Conservation (phyloP, 2,797 vertebrate species). For the Columba guinea region DNA sequence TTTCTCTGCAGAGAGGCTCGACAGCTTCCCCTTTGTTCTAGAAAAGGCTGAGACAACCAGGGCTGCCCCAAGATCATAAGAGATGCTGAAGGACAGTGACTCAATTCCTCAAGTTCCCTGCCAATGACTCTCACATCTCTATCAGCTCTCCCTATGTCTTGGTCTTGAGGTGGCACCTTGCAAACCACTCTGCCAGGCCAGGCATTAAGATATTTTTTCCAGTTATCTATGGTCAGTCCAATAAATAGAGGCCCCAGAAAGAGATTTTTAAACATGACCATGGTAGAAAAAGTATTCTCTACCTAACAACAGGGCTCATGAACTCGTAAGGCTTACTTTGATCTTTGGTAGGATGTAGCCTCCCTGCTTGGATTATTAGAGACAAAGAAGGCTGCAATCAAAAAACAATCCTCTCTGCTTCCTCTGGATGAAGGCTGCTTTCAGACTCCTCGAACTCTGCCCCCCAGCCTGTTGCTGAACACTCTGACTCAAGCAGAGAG, state of each 20-base stretch:
- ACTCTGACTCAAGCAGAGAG: background rate
- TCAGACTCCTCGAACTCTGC: background rate
- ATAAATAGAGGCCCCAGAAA: background rate
- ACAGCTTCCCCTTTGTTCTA: background rate
- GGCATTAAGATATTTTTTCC: background rate
- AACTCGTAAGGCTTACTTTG: background rate
- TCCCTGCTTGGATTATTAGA: background rate
- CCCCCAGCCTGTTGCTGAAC: constrained; percentile 19
- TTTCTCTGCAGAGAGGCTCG: background rate
- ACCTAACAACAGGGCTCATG: background rate
- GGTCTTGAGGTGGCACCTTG: background rate
- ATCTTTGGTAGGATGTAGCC: background rate
- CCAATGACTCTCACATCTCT: background rate
- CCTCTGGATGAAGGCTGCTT: background rate
- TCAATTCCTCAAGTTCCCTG: background rate
- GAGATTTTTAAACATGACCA: background rate
- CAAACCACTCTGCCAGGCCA: background rate
- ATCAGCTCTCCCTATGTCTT: background rate
- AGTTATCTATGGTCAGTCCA: background rate
- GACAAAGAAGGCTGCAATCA: background rate
- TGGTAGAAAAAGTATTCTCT: background rate
- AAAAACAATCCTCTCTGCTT: background rate
- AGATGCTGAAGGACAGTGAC: background rate
- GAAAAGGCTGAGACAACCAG: background rate
- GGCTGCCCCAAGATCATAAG: background rate